Conservation (phyloP, 2,888 invertebrate genomes). For the Leptopilina myrica region DNA sequence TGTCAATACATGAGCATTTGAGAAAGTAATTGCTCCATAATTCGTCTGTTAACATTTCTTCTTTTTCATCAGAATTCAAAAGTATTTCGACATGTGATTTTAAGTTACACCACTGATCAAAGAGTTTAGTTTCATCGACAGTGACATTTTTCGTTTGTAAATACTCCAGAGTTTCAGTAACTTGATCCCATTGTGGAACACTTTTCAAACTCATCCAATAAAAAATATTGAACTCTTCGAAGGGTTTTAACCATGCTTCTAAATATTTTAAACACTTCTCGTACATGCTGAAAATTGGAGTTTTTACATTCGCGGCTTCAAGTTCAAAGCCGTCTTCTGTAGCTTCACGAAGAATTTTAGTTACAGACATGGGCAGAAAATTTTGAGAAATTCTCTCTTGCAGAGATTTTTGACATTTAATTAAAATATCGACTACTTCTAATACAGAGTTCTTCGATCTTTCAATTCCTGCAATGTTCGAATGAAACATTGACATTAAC, state of each 20-base stretch:
- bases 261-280: slow-evolving; percentile 33
- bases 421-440: not conserved
- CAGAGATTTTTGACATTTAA: not conserved
- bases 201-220: slow-evolving; percentile 39
- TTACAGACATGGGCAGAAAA: not conserved
- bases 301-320: not conserved
- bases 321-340: not conserved
- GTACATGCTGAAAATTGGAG: not conserved
- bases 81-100: not conserved
- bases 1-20: not conserved
- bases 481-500: not conserved
- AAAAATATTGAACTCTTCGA: slow-evolving; percentile 36
- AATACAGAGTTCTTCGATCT: not conserved
- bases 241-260: slow-evolving; percentile 24
- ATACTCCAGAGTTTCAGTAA: not conserved
- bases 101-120: not conserved
- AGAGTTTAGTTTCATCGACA: not conserved
- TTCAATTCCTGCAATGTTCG: not conserved
- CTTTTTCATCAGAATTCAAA: not conserved
- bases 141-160: not conserved
- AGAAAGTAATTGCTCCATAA: not conserved
- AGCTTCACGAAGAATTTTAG: too few species aligned
- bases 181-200: not conserved
- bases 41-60: not conserved
- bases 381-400: not conserved